Evolutionary conservation across 2,113 vertebrate species (phyloP), one percentile per base, ranked within the genome.

Genomic region (Miniopterus natalensis): DNA sequence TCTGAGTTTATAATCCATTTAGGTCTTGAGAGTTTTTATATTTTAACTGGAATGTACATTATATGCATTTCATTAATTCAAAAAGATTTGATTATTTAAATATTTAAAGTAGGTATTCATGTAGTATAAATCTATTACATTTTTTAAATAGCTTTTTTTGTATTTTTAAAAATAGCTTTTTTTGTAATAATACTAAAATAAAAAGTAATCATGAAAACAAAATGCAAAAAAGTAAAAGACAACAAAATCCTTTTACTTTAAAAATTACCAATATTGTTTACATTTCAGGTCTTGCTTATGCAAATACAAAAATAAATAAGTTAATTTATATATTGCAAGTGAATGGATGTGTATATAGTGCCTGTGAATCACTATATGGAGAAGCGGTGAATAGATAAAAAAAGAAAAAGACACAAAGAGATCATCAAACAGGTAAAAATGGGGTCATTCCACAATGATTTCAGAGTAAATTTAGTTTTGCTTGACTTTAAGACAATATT

Each of bases 151-250:
- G 45, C 3, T 51, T 88, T 88, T 57, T 51, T 20, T 36, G 15
- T 83, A 77, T 42, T 77, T 68, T 84, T 49, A 20, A 47, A 57
- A 47, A 27, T 36, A 61, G 9, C 1, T 10, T 79, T 45, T 51
- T 49, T 53, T 70, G 20, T 40, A 90, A 95, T 95, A 78, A 79
- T 15, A 21, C 27, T 79, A 80, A 92, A 74, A 55, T 90, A 61
- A 88, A 78, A 65, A 21, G 85, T 55, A 40, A 88, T 49, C 5
- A 63, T 87, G 81, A 47, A 4, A 29, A 73, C 70, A 92, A 66
- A 77, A 49, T 63, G 31, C 1, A 3, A 68, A 87, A 80, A 36
- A 21, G 6, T 45, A 65, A 27, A n/a, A 18, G 36, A 36, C 36
- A 36, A 36, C 36, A 36, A 18, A 84, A 47, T 17, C 0, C 14